phyloP scores from a whole-genome alignment of 2,113 vertebrate genomes.

The cattle (Bos taurus) region DNA sequence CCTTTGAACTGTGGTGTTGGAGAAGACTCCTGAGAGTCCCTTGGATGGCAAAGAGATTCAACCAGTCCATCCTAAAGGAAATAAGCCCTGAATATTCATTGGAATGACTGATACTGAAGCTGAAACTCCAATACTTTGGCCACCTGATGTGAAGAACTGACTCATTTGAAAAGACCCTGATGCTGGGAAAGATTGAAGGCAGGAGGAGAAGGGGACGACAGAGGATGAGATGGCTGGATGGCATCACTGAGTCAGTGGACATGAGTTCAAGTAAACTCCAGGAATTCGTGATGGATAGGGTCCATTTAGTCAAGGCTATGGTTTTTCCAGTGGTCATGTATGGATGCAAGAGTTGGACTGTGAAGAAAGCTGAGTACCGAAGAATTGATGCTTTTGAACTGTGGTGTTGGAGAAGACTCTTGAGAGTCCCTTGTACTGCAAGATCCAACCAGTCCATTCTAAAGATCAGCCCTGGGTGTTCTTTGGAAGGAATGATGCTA shows the following conservation, averaged over 20 bases:
- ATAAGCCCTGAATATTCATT: neutral
- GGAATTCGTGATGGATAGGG: neutral
- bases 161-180: neutral
- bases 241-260: neutral
- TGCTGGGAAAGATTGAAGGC: neutral
- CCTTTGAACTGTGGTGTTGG: neutral
- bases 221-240: neutral
- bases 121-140: neutral
- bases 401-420: too few species aligned
- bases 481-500: too few species aligned
- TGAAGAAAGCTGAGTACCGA: too few species aligned
- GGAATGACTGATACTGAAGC: neutral
- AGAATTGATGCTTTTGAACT: too few species aligned
- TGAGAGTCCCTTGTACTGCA: too few species aligned
- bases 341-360: too few species aligned
- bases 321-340: too few species aligned
- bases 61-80: neutral
- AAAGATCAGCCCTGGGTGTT: too few species aligned
- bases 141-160: neutral
- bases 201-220: fast-evolving
- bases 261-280: neutral
- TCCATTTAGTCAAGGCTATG: too few species aligned
- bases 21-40: neutral
- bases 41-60: neutral
- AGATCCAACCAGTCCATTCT: too few species aligned